Evolutionary conservation across 2,888 invertebrate species (phyloP), one percentile per base, ranked within the genome.

Genomic region (Phrixothrix hirtus): DNA sequence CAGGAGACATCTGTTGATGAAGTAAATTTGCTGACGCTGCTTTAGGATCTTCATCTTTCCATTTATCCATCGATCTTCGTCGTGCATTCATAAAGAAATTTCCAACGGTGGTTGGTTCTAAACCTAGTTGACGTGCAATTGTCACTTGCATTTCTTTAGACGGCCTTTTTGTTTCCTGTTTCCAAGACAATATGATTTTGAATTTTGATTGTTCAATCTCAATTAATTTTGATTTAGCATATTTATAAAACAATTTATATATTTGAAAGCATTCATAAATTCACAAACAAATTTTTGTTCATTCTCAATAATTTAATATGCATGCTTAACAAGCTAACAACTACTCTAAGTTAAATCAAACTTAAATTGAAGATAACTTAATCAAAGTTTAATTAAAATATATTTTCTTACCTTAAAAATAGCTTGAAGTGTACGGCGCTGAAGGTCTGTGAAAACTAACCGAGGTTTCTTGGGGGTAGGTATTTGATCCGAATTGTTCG

Each of bases 11-110:
- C 57, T 76, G 75, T 55, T 75, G 75, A 57, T 76, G 76, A 17
- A 74, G 64, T 25, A 75, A 62, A 39, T 66, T 64, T 44, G 69
- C 69, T 53, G 78, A 69, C 37, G 77, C 74, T 57, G 79, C 74
- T 62, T 86, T 85, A 42, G 87, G 88, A 64, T 89, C 93, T 69
- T 95, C 95, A 72, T 96, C 96, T 75, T 93, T 91, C 96, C 97
- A 98, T 72, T 97, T 98, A 78, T 98, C 98, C 92, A 92, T 92
- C 1, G 92, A 92, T 61, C 99, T 85, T 65, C 99, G 84, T 54
- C 98, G 83, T n/a, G 99, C 99, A 78, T 99, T 99, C 99, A 99
- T 99, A 81, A 99, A 99, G 83, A 99, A 99, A 77, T 99, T 99
- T 38, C 98, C 97, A 51, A 98, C 97, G 7, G 98, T 98, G 44